Conservation (phyloP, 2,888 invertebrate species). For the Galerucella nymphaeae region DNA sequence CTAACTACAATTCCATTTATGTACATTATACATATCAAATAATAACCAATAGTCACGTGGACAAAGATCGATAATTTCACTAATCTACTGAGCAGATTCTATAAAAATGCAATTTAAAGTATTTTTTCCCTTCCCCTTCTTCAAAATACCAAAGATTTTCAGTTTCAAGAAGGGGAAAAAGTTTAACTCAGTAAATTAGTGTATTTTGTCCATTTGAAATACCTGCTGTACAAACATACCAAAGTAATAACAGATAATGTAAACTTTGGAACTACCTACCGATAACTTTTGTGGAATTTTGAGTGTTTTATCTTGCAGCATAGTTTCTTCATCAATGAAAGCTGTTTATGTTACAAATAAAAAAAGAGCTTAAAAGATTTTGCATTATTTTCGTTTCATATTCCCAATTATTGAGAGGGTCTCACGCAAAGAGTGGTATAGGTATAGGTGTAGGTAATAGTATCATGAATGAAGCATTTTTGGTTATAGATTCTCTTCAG, state of each 20-base stretch:
- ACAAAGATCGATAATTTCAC: too few relatives aligned
- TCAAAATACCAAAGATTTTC: too few relatives aligned
- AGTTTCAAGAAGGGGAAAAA: too few relatives aligned
- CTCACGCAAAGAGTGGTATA: neutral
- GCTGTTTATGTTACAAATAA: neutral
- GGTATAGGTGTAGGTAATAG: neutral
- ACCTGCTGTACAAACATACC: neutral
- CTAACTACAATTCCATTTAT: neutral
- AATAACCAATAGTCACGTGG: neutral
- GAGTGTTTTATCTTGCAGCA: neutral
- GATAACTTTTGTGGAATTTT: constrained; percentile 3
- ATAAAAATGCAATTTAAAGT: too few relatives aligned
- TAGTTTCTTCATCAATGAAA: neutral
- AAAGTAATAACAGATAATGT: neutral
- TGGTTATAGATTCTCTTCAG: neutral
- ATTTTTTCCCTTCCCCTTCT: too few relatives aligned
- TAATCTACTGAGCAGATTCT: too few relatives aligned
- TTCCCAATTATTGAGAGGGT: neutral
- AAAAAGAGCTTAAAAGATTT: neutral
- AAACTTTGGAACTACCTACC: neutral
- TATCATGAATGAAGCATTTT: neutral
- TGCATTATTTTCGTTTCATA: neutral
- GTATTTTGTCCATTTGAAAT: neutral
- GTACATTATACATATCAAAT: neutral
- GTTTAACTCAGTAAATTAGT: too few relatives aligned